Conservation (phyloP, 2,113 vertebrate species). For the Trochalopteron elliotii region DNA sequence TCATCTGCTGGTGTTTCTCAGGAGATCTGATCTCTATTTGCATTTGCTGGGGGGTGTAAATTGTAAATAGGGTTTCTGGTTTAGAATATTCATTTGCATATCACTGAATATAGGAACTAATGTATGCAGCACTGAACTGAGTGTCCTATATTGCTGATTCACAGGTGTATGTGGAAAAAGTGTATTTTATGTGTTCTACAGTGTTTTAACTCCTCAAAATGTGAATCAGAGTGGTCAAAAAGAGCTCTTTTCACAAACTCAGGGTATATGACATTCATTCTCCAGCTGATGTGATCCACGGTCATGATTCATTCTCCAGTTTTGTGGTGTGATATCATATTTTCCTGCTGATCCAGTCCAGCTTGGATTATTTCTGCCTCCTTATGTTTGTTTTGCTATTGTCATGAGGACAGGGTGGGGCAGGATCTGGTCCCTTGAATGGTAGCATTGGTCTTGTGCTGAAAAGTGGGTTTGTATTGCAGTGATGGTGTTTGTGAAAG, state of each 20-base stretch:
- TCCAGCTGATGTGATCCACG: neutral
- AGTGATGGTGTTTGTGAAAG: neutral
- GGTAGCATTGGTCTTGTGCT: neutral
- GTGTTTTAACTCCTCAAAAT: neutral
- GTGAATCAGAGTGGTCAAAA: neutral
- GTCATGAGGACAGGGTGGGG: neutral
- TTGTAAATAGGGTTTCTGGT: neutral
- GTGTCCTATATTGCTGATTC: neutral
- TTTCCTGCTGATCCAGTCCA: neutral
- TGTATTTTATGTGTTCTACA: neutral
- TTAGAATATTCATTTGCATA: neutral
- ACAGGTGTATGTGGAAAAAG: neutral
- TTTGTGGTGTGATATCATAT: neutral
- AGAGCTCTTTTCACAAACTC: neutral
- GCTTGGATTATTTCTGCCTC: neutral
- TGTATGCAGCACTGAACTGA: neutral
- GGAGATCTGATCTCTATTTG: neutral
- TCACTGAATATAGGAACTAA: neutral
- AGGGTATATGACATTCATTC: neutral
- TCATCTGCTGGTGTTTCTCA: neutral
- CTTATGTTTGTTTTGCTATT: neutral
- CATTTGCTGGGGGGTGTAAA: neutral
- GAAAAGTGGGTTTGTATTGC: neutral
- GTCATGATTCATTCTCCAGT: neutral
- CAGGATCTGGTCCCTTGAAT: neutral